Evolutionary conservation across 2,113 vertebrate species (phyloP), one percentile per base, ranked within the genome.

Genomic region (Harpagus bidentatus): DNA sequence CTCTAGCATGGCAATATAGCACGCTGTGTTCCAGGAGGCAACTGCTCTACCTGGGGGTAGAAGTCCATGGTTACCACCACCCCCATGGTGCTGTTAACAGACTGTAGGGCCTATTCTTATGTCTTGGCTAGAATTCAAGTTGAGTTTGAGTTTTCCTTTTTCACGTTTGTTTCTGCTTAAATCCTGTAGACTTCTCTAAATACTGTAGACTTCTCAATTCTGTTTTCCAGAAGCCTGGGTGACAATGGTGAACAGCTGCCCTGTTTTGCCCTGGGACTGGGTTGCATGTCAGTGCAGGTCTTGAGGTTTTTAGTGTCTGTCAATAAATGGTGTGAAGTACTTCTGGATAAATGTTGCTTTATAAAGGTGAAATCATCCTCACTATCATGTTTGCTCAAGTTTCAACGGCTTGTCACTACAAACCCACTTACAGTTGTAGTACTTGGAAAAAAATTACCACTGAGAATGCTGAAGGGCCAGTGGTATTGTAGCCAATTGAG

Each of bases 1-100:
- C 69, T 67, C 1, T 6, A 13, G 58, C 18, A 3, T 4, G 56
- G 69, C 0, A 11, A 4, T 9, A 3, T 1, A 13, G 13, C 23
- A 7, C 19, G 43, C 21, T 25, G 45, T 6, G 13, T n/a, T 79
- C 58, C 43, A 36, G 40, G 26, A 67, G 36, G 5, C 16, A 47
- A 6, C 19, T 20, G 15, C 28, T 47, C 69, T 31, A 45, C 26
- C 38, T 71, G 59, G 59, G 42, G 13, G 3, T 1, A 34, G 25
- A 55, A 86, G 13, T 20, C 62, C 18, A 0, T 8, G 21, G 16
- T 10, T 65, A 25, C 20, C 47, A n/a, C 6, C 16, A 42, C 13
- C 6, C 16, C 52, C 11, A 13, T 55, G n/a, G 19, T 40, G 70
- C 61, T 70, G 58, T 5, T 72, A 17, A 10, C 16, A 62, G 43